These are phyloP conservation scores for Cacatua alba DNA, from an alignment of 2,113 vertebrate species.

Conservation along the genomic window DNA sequence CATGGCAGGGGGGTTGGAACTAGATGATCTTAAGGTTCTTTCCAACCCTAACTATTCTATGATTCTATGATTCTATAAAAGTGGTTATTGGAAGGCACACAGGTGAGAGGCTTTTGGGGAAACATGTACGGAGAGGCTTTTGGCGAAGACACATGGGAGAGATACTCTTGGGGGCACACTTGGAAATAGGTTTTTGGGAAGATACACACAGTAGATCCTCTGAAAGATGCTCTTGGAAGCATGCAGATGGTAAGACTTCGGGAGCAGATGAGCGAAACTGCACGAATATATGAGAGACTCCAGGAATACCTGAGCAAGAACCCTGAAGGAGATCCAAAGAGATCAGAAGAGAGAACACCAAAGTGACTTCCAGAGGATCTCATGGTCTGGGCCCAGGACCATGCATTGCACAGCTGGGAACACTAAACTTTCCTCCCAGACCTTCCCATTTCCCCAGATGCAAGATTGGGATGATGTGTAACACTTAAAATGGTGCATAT, in stretches of 20 bases:
- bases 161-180: accelerated
- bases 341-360: not conserved
- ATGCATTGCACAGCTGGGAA: not conserved
- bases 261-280: not conserved
- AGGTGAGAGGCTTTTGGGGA: not conserved
- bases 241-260: not conserved
- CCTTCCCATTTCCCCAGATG: not conserved
- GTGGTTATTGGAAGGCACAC: not conserved
- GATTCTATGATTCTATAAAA: too few species aligned
- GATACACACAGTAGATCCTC: not conserved
- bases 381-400: not conserved
- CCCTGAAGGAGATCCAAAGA: not conserved
- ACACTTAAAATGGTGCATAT: not conserved
- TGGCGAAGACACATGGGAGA: not conserved
- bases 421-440: not conserved
- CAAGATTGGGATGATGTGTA: not conserved
- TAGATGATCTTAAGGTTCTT: too few species aligned
- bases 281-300: not conserved
- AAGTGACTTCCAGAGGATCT: not conserved
- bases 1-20: too few species aligned
- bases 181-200: not conserved
- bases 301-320: not conserved
- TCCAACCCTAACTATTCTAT: too few species aligned
- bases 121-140: not conserved
- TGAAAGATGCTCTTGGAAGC: not conserved